Percentiles rank a stretch among this genome's conserved stretches.
Evolutionary conservation across 2,888 invertebrate genomes (phyloP).

Genomic region (Encarsia formosa): DNA sequence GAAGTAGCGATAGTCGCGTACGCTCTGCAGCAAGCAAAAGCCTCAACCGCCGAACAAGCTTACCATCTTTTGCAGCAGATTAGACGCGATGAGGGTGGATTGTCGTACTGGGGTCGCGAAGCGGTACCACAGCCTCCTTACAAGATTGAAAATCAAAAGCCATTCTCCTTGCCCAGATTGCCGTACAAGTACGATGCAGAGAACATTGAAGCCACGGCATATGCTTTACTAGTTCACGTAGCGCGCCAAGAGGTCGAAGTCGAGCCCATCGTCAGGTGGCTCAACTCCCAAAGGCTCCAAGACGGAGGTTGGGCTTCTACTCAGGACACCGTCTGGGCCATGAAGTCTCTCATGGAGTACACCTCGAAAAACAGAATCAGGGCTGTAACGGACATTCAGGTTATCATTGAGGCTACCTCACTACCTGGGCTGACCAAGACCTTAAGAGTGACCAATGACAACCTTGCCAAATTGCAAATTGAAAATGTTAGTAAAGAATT

Average conservation of each 20-base stretch:
- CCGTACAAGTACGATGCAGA: slow-evolving; percentile 86
- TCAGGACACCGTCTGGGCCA: slow-evolving; percentile 83
- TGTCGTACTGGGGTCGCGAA: slow-evolving; percentile 82
- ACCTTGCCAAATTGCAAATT: slow-evolving; percentile 73
- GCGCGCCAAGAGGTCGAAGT: slow-evolving; percentile 76
- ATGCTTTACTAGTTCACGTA: slow-evolving; percentile 84
- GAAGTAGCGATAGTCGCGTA: slow-evolving; percentile 86
- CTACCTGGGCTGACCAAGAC: slow-evolving; percentile 64
- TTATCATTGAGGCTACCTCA: slow-evolving; percentile 82
- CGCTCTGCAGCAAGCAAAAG: slow-evolving; percentile 77
- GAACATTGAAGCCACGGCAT: slow-evolving; percentile 90
- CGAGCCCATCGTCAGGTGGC: slow-evolving; percentile 85
- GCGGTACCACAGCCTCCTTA: slow-evolving; percentile 75
- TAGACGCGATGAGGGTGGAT: slow-evolving; percentile 70
- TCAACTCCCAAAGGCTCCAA: slow-evolving; percentile 79
- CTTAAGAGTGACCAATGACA: slow-evolving; percentile 69
- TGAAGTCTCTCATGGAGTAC: slow-evolving; percentile 86
- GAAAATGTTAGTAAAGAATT: slow-evolving; percentile 48
- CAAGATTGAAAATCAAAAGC: slow-evolving; percentile 87
- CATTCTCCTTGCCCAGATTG: slow-evolving; percentile 80
- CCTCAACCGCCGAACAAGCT: slow-evolving; percentile 81
- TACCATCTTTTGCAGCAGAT: slow-evolving; percentile 67
- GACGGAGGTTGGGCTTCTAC: slow-evolving; percentile 89
- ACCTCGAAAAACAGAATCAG: slow-evolving; percentile 79
- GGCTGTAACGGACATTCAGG: slow-evolving; percentile 74